Evolutionary conservation across 2,888 invertebrate genomes (phyloP), one percentile per base, ranked within the genome.

Genomic region (Orthonevra nobilis): DNA sequence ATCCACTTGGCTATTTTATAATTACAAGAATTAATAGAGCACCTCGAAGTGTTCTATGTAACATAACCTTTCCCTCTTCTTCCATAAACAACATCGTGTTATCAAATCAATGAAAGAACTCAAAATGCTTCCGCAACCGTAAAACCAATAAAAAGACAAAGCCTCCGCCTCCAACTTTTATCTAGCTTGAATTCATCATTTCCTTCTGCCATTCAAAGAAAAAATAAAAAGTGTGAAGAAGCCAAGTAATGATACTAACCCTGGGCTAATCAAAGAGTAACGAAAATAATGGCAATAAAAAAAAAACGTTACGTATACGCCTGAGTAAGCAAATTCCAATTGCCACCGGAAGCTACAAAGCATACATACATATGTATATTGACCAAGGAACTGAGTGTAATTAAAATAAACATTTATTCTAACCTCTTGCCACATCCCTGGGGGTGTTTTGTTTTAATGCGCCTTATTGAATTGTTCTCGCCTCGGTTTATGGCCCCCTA

Each of bases 391-490:
- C 60, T 28, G 42, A 50, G 26, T 42, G 44, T 44, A 61, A 70
- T 70, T 70, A 61, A 61, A 61, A 34, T 61, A 50, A 60, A 61
- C 69, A 60, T 60, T 69, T 42, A 36, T 50, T 56, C n/a, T n/a
- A n/a, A n/a, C n/a, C 46, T 15, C 12, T 12, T n/a, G 52, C 38
- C 14, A 12, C 3, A n/a, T 36, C 7, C 19, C 14, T 28, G 4
- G 9, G 28, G 9, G 42, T n/a, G n/a, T 12, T 23, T 12, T 32
- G n/a, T 12, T 36, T 50, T 52, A 40, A 38, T 69, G 30, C 23
- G 26, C 34, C 48, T 58, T 66, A 58, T 73, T 63, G 68, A 68
- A 75, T 68, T 68, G 68, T 68, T 74, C 68, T 68, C 68, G 68
- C 68, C 60, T 72, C 12, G 17, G 44, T 63, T 63, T 61, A 70